Percentiles rank a stretch among this genome's conserved stretches.
phyloP scores from a whole-genome alignment of 2,797 vertebrate genomes.

The Gymnoscopelus microlampas region DNA sequence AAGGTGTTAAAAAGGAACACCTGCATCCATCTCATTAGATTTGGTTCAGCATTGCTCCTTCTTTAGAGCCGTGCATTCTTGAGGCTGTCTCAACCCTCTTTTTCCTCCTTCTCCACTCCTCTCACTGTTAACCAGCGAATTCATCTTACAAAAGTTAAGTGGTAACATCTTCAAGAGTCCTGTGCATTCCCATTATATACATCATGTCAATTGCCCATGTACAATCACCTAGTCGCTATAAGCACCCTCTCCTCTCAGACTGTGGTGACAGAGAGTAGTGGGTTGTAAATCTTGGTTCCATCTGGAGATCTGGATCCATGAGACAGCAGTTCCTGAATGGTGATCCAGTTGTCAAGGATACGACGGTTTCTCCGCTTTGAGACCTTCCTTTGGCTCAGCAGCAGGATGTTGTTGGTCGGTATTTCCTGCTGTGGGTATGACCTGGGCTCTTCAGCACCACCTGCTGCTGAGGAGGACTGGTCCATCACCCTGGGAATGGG shows the following conservation, averaged over 20 bases:
- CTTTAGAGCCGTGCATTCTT: too few species aligned
- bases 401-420: slow-evolving; percentile 72
- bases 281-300: slow-evolving; percentile 85
- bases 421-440: slow-evolving; percentile 23
- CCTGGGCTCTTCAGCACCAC: slow-evolving; percentile 3
- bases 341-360: slow-evolving; percentile 90
- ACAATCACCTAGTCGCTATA: neutral
- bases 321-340: slow-evolving; percentile 90
- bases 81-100: too few species aligned
- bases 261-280: slow-evolving; percentile 86
- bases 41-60: too few species aligned
- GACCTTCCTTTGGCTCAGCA: slow-evolving; percentile 84
- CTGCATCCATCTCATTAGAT: too few species aligned
- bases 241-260: slow-evolving; percentile 59
- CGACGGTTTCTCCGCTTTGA: slow-evolving; percentile 84
- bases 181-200: neutral
- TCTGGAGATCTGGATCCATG: slow-evolving; percentile 82
- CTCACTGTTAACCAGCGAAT: too few species aligned
- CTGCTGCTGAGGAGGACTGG: slow-evolving; percentile 23
- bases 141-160: neutral
- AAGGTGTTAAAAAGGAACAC: too few species aligned
- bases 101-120: neutral
- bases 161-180: neutral
- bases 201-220: neutral
- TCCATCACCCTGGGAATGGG: slow-evolving; percentile 32